These are phyloP conservation scores for Cataglyphis rosenhaueri DNA, from an alignment of 2,888 invertebrate genomes.

Conservation along the genomic window DNA sequence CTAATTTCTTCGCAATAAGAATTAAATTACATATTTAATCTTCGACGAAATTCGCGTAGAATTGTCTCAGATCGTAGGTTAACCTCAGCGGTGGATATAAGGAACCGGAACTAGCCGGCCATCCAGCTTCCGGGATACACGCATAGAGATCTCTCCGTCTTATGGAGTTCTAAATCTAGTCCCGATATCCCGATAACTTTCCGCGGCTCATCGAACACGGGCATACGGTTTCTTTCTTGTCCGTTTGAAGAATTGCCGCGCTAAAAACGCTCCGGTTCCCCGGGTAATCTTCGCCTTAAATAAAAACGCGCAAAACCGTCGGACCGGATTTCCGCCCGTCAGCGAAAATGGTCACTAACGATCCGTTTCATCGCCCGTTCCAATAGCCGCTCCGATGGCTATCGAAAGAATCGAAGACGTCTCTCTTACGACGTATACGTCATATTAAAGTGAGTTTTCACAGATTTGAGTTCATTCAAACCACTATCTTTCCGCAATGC, in stretches of 20 bases:
- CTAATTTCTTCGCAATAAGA: slow-evolving; percentile 44
- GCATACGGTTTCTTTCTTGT: slow-evolving; percentile 49
- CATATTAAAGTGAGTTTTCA: background rate
- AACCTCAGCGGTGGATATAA: slow-evolving; percentile 56
- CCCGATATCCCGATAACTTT: slow-evolving; percentile 64
- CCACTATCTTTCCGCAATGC: background rate
- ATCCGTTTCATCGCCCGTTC: slow-evolving; percentile 21
- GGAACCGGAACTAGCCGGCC: slow-evolving; percentile 30
- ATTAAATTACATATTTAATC: slow-evolving; percentile 57
- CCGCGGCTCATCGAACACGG: slow-evolving; percentile 49
- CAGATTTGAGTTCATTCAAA: background rate
- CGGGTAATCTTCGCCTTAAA: slow-evolving; percentile 44
- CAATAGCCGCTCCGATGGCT: background rate
- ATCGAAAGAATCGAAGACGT: background rate
- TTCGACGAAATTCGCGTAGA: slow-evolving; percentile 50
- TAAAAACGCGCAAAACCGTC: slow-evolving; percentile 33
- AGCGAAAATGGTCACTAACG: slow-evolving; percentile 40
- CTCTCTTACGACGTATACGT: background rate
- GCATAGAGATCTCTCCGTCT: slow-evolving; percentile 48
- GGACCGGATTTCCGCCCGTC: slow-evolving; percentile 20
- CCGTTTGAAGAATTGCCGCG: slow-evolving; percentile 55
- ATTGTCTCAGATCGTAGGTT: slow-evolving; percentile 61
- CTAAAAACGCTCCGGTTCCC: slow-evolving; percentile 15
- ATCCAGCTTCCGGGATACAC: slow-evolving; percentile 58
- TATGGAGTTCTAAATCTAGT: slow-evolving; percentile 66